Base-by-base conservation (phyloP, 2,888 invertebrate genomes). In the Rotaria macrura region DNA sequence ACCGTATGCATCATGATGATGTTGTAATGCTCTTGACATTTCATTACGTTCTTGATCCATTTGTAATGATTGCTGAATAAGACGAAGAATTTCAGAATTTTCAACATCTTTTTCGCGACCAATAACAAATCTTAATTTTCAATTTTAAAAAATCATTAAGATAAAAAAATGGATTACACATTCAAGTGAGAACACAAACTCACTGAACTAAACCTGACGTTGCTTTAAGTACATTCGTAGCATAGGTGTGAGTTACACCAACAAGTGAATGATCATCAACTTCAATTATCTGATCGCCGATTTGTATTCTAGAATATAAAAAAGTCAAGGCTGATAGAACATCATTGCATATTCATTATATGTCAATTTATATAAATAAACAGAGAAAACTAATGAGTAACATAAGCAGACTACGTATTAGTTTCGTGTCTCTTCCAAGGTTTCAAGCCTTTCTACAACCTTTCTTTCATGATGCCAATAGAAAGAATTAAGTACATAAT, bases 251-350 rank as follows among this genome's bases (percentile, higher is more conserved):
- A 0, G 97, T 97, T 12, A 99, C 99, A 40, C 99, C 99, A 79
- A 97, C 98, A 90, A 99, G 92, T 90, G 96, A 96, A 91, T 97
- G 96, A 55, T 97, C 96, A 92, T 99, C 98, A 20, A 99, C 99
- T 92, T 97, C 97, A 87, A 99, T 97, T 89, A 99, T 99, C 92
- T 98, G 98, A 92, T 99, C 98, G 92, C 97, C 97, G 87, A 96
- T 95, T 89, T 92, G 89, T 87, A 92, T 91, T 87, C 92, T 79
- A 79, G 17, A 49, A 49, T 49, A 49, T 4, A 49, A 49, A 12
- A 17, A 49, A 49, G 17, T 9, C 17, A 14, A 49, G 17, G 17
- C 0, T 49, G 14, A 49, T 49, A 12, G 17, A 17, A 0, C 17
- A 14, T 49, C 17, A 17, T 49, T 49, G 14, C 49, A 49, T 4